These are phyloP conservation scores for Leptocoma aspasia DNA, from an alignment of 2,113 vertebrate genomes.

Conservation along the genomic window DNA sequence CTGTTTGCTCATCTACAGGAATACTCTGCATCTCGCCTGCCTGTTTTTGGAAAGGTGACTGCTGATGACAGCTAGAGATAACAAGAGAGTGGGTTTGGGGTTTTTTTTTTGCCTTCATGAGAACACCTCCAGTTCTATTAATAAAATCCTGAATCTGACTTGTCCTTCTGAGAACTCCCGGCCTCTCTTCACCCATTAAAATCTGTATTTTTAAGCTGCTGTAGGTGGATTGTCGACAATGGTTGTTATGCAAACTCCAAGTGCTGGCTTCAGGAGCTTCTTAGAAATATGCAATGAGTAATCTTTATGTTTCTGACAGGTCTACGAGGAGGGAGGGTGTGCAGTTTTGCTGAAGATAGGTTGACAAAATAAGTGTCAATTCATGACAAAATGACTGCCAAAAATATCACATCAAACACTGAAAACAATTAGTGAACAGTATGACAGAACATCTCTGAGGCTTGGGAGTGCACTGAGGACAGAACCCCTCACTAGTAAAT, in stretches of 20 bases:
- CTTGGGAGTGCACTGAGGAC: not conserved
- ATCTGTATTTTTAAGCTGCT: constrained; percentile 64
- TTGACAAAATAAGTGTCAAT: constrained; percentile 66
- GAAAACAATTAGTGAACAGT: constrained; percentile 7
- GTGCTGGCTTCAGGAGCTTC: constrained; percentile 10
- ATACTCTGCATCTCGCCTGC: constrained; percentile 28
- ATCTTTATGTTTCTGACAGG: constrained; percentile 55
- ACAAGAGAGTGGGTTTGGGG: constrained; percentile 18
- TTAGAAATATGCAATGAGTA: constrained; percentile 59
- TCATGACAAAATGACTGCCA: constrained; percentile 47
- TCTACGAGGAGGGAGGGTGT: constrained; percentile 42
- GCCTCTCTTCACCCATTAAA: constrained; percentile 55
- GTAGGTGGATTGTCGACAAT: constrained; percentile 57
- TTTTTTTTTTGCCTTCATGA: constrained; percentile 33
- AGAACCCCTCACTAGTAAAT: not conserved
- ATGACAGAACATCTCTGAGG: not conserved
- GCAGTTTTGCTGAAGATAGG: constrained; percentile 54
- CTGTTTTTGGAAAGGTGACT: constrained; percentile 48
- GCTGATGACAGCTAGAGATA: constrained; percentile 57
- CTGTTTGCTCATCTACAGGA: constrained; percentile 50
- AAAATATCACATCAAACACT: constrained; percentile 30
- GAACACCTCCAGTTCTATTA: constrained; percentile 68
- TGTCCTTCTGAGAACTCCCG: constrained; percentile 59
- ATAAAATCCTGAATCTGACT: constrained; percentile 73
- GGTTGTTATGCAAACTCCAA: constrained; percentile 41